Base-by-base conservation (phyloP, 2,113 vertebrate genomes). In the Stegostoma tigrinum region DNA sequence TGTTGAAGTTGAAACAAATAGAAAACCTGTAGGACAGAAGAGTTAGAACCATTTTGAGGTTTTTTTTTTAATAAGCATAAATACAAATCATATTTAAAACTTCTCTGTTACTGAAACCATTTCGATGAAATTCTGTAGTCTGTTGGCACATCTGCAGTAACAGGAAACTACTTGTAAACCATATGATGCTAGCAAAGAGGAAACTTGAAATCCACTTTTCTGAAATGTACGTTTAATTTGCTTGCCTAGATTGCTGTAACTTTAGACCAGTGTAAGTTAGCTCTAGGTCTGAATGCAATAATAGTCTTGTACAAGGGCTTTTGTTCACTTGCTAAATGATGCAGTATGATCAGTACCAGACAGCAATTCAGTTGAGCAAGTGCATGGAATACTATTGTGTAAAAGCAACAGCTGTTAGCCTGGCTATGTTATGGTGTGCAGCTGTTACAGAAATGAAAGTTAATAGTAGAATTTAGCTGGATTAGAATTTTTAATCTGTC, bases 251-350 rank as follows among this genome's bases (percentile, higher is more conserved):
- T 10, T 95, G 15, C 23, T 95, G 93, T 95, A 72, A 95, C 67
- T 42, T 48, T 70, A 48, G 52, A 52, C 94, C 4, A 19, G 27
- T 48, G 94, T 95, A 48, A 75, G 67, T 48, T 95, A 68, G 72
- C 42, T 70, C 38, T 95, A n/a, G 8, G 23, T 72, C 52, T 52
- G 42, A 95, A 72, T 72, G 24, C 94, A 42, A 12, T 72, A 95
- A 75, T 75, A 48, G 67, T 72, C 93, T 48, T 12, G 48, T 95
- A 30, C 67, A 45, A 21, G 34, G 72, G 38, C 38, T 72, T 95
- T 95, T 95, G 94, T 95, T 95, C 72, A 72, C 23, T 45, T 52
- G 93, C 27, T 95, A 95, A 68, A 75, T 95, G 94, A 72, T 72
- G 45, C 68, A 0, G 94, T 27, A 27, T 75, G 94, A 72, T 67